Evolutionary conservation across 2,797 vertebrate genomes (phyloP).

Genomic region (Percopsis omiscomaycus): DNA sequence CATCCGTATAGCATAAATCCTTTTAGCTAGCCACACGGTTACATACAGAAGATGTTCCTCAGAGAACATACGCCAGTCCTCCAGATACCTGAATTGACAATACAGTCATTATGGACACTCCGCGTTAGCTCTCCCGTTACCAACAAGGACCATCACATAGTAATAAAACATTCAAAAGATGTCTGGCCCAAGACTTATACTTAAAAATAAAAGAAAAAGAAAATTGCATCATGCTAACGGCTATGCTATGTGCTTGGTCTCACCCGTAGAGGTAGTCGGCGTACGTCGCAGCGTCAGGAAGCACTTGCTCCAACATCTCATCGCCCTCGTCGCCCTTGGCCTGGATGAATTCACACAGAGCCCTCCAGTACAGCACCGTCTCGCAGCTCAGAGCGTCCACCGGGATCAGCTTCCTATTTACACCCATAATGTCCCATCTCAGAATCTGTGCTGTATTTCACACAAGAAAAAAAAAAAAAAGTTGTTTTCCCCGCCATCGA

Average conservation of each 20-base stretch:
- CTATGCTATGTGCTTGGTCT: neutral
- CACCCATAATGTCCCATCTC: too few relatives aligned
- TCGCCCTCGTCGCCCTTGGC: conserved; percentile 88
- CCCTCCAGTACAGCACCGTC: conserved; percentile 89
- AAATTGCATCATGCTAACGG: neutral
- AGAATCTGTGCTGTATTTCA: neutral
- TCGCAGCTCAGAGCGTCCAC: conserved; percentile 85
- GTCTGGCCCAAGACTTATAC: neutral
- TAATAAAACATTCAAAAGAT: neutral
- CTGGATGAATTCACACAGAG: conserved; percentile 88
- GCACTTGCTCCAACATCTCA: conserved; percentile 84
- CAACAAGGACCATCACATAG: conserved; percentile 4
- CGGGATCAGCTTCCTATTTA: conserved; percentile 84
- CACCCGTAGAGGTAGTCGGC: conserved; percentile 90
- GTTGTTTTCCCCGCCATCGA: neutral
- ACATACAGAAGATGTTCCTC: conserved; percentile 47
- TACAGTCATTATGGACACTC: conserved; percentile 14
- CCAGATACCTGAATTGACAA: conserved; percentile 49
- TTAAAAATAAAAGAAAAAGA: neutral
- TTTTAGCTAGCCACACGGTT: conserved; percentile 41
- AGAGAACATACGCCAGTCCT: conserved; percentile 32
- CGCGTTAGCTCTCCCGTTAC: neutral
- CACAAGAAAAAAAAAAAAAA: neutral
- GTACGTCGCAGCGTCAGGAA: conserved; percentile 88
- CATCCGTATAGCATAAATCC: neutral